Conservation (phyloP, 2,888 invertebrate species). For the Argynnis bischoffii region DNA sequence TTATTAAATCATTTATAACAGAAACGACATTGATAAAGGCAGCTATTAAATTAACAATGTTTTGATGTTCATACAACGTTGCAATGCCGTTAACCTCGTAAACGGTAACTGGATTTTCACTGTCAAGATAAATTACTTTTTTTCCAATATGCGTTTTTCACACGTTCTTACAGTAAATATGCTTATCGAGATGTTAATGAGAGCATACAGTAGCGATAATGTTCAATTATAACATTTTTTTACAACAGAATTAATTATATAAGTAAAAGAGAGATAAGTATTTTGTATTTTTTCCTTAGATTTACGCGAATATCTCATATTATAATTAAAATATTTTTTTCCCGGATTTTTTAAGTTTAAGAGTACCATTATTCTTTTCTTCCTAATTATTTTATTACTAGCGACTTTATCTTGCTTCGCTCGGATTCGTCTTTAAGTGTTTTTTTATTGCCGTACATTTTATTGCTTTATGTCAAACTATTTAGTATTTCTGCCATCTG, state of each 20-base stretch:
- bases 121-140: constrained; percentile 19
- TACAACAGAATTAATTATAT: background rate
- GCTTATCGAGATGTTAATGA: constrained; percentile 21
- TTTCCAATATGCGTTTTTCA: background rate
- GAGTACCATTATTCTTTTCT: too few species aligned
- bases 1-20: background rate
- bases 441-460: too few species aligned
- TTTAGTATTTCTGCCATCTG: too few species aligned
- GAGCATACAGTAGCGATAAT: constrained; percentile 22
- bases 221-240: background rate
- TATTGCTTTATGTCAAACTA: too few species aligned
- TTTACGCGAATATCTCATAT: too few species aligned
- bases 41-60: constrained; percentile 9
- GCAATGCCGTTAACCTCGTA: constrained; percentile 26
- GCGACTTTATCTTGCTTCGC: too few species aligned
- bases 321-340: too few species aligned
- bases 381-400: too few species aligned
- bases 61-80: constrained; percentile 13
- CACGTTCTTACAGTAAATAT: constrained; percentile 1
- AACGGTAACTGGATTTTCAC: constrained; percentile 26
- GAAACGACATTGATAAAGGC: background rate
- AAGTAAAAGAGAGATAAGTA: too few species aligned
- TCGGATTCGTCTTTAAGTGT: too few species aligned
- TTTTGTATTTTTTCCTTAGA: too few species aligned
- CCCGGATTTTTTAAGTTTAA: too few species aligned